Base-by-base conservation (phyloP, 92 coral and sea anemone species). In the Heteractis magnifica region DNA sequence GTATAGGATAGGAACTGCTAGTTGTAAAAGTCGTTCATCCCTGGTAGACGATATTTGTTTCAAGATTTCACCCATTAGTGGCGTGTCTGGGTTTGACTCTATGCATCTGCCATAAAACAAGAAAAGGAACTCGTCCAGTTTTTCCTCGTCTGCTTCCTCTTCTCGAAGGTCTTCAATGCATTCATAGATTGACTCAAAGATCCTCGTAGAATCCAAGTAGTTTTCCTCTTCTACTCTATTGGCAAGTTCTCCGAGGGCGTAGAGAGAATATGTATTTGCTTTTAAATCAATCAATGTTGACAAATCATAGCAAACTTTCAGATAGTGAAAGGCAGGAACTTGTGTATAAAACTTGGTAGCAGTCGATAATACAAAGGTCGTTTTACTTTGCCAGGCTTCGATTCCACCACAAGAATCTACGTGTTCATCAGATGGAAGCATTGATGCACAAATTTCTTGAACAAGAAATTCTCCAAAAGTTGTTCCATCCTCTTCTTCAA, bases 221-320 rank as follows among this genome's bases (percentile, higher is more conserved):
- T 41, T 77, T 10, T 82, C 75, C 15, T 85, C 92, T 6, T 89
- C 88, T 4, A 81, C 85, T 9, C 79, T 79, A 51, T 65, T 75
- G 6, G 96, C 97, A 51, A 90, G 89, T 70, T 87, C 91, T 7
- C 93, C 91, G 51, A 96, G 84, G 77, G 79, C 86, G 60, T 84
- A 94, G 50, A 94, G 72, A 9, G 95, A 82, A 84, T 82, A 87
- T 8, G 90, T 77, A 15, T 84, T 81, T 44, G 65, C 19, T 75
- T 85, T 90, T 16, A 93, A 88, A 11, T 87, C 78, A 55, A 96
- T 83, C 44, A 92, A 78, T n/a, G 84, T 89, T 5, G 92, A 90
- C 72, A 92, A 96, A 64, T 96, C 99, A 72, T 89, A 53, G 86
- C 99, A 96, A 64, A 94, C 90, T 56, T 94, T 95, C 41, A 96